A percentile compares a stretch with the other conserved stretches of the same genome.
Evolutionary conservation across 2,888 invertebrate genomes (phyloP).

Genomic region (Loripinus fragilis): DNA sequence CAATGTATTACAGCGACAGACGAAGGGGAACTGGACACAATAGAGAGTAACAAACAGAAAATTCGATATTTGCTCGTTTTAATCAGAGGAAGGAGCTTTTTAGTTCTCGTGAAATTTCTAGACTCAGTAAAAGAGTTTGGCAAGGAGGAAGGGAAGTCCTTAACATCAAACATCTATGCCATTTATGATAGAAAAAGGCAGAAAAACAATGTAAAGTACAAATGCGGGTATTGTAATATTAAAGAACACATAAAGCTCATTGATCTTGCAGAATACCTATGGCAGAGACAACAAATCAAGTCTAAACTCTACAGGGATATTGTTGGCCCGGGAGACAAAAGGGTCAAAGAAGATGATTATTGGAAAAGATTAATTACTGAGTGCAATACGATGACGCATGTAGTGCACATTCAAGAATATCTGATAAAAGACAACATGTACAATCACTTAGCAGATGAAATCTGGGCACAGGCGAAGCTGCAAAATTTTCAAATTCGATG

Average conservation of each 20-base stretch:
- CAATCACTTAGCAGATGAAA: background rate
- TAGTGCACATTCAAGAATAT: background rate
- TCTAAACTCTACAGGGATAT: background rate
- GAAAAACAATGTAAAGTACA: background rate
- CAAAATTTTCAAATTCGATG: background rate
- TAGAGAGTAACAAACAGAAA: background rate
- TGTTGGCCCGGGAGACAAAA: background rate
- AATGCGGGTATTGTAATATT: background rate
- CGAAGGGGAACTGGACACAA: background rate
- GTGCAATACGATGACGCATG: background rate
- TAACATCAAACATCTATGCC: background rate
- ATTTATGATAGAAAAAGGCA: background rate
- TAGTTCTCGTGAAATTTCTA: background rate
- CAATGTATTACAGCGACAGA: background rate
- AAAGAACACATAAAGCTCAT: background rate
- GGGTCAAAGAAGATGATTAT: background rate
- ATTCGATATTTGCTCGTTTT: background rate
- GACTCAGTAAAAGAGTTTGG: background rate
- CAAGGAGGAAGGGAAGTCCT: background rate
- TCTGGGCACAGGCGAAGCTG: background rate
- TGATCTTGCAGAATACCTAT: background rate
- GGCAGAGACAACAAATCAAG: background rate
- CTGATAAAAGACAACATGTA: background rate
- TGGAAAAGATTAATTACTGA: background rate
- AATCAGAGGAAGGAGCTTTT: background rate